These are phyloP conservation scores for Lucilia cuprina DNA, from an alignment of 1,140 invertebrate genomes.

Conservation along the genomic window DNA sequence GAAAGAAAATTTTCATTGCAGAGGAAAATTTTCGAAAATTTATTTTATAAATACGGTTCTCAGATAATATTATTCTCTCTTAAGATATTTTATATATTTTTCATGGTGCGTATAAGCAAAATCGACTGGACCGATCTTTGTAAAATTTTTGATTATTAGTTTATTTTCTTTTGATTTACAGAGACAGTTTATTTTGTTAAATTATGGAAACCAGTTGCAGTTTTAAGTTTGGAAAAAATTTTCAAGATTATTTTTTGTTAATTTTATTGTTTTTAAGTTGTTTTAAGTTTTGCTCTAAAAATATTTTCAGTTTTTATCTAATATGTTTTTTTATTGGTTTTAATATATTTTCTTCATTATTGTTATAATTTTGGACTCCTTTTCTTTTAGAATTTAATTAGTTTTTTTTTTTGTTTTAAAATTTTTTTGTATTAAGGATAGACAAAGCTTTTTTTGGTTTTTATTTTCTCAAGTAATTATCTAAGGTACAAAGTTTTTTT, in stretches of 20 bases:
- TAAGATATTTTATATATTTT: not conserved
- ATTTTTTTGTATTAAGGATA: not conserved
- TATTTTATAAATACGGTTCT: too few relatives aligned
- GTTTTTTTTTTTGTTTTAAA: not conserved
- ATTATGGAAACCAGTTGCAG: not conserved
- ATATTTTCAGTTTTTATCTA: not conserved
- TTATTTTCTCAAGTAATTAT: not conserved
- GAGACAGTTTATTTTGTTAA: not conserved
- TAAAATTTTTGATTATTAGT: not conserved
- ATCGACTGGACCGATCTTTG: not conserved
- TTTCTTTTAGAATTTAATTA: not conserved
- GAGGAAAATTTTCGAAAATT: too few relatives aligned
- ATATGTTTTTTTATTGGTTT: not conserved
- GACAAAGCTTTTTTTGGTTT: constrained; percentile 18
- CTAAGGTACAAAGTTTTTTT: constrained; percentile 33
- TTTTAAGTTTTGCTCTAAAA: constrained; percentile 10
- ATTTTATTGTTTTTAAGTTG: not conserved
- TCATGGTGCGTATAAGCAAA: not conserved
- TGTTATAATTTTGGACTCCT: constrained; percentile 29
- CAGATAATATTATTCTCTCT: too few relatives aligned
- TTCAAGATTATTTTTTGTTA: not conserved
- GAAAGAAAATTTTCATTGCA: too few relatives aligned
- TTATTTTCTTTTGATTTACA: not conserved
- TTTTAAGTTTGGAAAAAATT: constrained; percentile 7
- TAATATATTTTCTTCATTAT: not conserved